Conservation (phyloP, 1,140 invertebrate species). For the Bombyx mandarina region DNA sequence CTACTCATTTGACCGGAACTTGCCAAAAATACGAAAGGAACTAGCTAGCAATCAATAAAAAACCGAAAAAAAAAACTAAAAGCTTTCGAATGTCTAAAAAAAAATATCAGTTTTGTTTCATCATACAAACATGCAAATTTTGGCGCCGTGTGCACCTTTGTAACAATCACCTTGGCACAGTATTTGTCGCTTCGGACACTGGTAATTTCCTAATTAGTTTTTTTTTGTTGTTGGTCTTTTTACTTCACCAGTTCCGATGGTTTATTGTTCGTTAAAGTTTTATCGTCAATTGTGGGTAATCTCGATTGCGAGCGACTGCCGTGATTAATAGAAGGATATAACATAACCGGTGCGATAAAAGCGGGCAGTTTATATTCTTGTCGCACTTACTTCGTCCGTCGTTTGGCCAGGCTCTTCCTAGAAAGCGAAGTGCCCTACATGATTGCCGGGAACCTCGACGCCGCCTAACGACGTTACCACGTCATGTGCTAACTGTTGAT, state of each 20-base stretch:
- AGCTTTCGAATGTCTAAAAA: too few species aligned
- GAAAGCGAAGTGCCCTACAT: conserved; percentile 56
- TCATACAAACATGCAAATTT: conserved; percentile 2
- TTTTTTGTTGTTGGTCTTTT: not conserved
- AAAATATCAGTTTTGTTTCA: conserved; percentile 4
- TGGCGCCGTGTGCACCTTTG: conserved; percentile 9
- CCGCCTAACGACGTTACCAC: conserved; percentile 35
- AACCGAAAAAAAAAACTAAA: too few species aligned
- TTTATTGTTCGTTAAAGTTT: too few species aligned
- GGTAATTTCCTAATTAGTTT: conserved; percentile 8
- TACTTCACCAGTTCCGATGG: too few species aligned
- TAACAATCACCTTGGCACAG: conserved; percentile 34
- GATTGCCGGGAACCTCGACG: conserved; percentile 28
- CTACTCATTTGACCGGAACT: conserved; percentile 23
- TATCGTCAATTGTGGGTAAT: too few species aligned
- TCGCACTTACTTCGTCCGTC: conserved; percentile 38
- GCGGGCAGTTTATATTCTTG: conserved; percentile 42
- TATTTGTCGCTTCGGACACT: conserved; percentile 8
- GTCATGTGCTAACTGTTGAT: conserved; percentile 41
- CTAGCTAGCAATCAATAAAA: conserved; percentile 1
- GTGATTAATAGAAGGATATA: conserved; percentile 40
- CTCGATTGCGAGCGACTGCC: not conserved
- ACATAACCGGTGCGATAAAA: too few species aligned
- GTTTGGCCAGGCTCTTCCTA: conserved; percentile 54
- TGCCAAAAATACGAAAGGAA: conserved; percentile 9